A percentile compares a stretch with the other conserved stretches of the same genome.
Conservation (phyloP, 1,140 invertebrate genomes). For the Sycophila sp. region DNA sequence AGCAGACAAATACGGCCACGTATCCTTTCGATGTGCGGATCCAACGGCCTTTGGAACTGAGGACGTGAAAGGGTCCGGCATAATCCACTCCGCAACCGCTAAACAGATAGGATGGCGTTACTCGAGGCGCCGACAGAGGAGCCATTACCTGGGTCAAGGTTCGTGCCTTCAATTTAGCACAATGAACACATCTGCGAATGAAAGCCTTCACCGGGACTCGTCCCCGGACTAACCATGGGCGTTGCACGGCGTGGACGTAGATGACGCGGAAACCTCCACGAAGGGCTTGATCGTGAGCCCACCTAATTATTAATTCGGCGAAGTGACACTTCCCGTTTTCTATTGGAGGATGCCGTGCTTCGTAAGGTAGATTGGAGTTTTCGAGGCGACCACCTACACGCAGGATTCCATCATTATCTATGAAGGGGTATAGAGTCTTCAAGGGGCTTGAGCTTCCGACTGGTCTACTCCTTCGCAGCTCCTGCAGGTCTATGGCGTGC, state of each 20-base stretch:
- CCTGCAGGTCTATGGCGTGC: too few relatives aligned
- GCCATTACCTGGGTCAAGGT: too few relatives aligned
- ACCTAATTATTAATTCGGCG: background rate
- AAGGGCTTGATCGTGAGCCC: background rate
- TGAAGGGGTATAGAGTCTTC: background rate
- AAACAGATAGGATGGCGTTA: conserved; percentile 33
- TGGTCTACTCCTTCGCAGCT: too few relatives aligned
- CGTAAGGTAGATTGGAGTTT: background rate
- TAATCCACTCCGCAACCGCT: conserved; percentile 42
- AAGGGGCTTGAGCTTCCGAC: background rate
- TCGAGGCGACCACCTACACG: background rate
- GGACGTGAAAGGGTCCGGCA: background rate
- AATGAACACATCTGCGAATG: background rate
- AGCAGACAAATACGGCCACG: conserved; percentile 8
- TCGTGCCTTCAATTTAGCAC: background rate
- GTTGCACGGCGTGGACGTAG: background rate
- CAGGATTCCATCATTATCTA: background rate
- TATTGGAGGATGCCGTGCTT: too few relatives aligned
- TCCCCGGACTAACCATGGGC: conserved; percentile 4
- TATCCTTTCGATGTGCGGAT: background rate
- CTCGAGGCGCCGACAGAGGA: background rate
- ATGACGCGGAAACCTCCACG: background rate
- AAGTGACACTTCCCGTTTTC: background rate
- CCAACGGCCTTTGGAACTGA: background rate
- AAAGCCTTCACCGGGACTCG: background rate